phyloP scores from a whole-genome alignment of 2,888 invertebrate species.

The Rhabditoides inermis region DNA sequence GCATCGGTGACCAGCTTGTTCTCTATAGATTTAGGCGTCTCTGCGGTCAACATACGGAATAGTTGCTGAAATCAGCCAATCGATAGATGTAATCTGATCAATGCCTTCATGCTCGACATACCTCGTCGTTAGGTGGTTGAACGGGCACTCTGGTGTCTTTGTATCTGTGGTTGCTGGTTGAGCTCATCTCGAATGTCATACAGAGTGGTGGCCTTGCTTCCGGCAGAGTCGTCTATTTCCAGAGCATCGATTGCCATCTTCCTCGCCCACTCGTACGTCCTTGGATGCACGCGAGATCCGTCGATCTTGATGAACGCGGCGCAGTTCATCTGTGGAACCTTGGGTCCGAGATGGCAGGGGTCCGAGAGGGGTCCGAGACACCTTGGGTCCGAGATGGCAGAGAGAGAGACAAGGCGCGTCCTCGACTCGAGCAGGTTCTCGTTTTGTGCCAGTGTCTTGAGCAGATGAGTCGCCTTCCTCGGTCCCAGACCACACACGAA shows the following conservation, averaged over 20 bases:
- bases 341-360: too few species aligned
- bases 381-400: slow-evolving; percentile 94
- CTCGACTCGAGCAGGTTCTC: slow-evolving; percentile 41
- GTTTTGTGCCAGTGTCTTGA: slow-evolving; percentile 52
- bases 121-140: slow-evolving; percentile 8
- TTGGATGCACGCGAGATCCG: slow-evolving; percentile 93
- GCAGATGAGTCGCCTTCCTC: slow-evolving; percentile 67
- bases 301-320: slow-evolving; percentile 98
- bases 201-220: slow-evolving; percentile 60
- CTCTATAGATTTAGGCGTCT: slow-evolving; percentile 84
- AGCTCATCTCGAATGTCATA: slow-evolving; percentile 94
- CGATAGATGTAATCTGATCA: slow-evolving; percentile 53
- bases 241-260: slow-evolving; percentile 99
- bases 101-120: neutral
- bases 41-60: slow-evolving; percentile 90
- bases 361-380: too few species aligned
- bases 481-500: slow-evolving; percentile 95
- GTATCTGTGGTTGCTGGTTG: slow-evolving; percentile 70
- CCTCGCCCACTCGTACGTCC: slow-evolving; percentile 98
- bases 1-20: slow-evolving; percentile 59
- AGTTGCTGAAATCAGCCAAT: slow-evolving; percentile 56
- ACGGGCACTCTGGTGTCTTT: slow-evolving; percentile 43
- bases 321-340: slow-evolving; percentile 93
- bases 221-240: too few species aligned
- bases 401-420: too few species aligned